Conservation (phyloP, 1,140 invertebrate species). For the Drosophila prosaltans region DNA sequence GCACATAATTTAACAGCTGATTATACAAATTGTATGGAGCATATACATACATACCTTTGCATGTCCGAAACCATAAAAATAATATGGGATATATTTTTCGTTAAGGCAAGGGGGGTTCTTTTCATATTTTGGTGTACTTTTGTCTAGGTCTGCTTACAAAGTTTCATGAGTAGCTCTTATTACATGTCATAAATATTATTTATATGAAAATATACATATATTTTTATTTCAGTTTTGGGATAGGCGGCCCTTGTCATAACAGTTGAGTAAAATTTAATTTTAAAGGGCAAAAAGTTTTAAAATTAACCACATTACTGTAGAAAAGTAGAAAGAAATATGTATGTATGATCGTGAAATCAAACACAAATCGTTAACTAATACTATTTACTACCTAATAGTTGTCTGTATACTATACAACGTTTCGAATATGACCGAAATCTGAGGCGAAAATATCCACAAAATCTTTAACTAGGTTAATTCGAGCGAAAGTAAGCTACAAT, state of each 20-base stretch:
- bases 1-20: slow-evolving; percentile 72
- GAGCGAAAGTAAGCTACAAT: no score
- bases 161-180: slow-evolving; percentile 60
- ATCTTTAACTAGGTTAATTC: no score
- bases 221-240: neutral
- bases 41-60: slow-evolving; percentile 39
- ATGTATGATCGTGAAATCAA: no score
- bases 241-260: neutral
- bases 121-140: neutral
- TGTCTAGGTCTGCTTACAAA: slow-evolving; percentile 37
- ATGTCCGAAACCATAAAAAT: slow-evolving; percentile 75
- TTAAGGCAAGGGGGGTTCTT: neutral
- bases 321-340: no score
- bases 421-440: no score
- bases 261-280: neutral
- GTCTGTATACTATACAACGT: neutral
- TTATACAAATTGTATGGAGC: slow-evolving; percentile 63
- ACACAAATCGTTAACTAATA: no score
- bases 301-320: neutral
- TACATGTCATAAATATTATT: slow-evolving; percentile 62
- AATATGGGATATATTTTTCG: slow-evolving; percentile 42
- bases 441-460: no score
- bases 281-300: neutral
- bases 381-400: no score
- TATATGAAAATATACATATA: neutral